Evolutionary conservation across 2,888 invertebrate species (phyloP).

Genomic region (Phorcus lineatus): DNA sequence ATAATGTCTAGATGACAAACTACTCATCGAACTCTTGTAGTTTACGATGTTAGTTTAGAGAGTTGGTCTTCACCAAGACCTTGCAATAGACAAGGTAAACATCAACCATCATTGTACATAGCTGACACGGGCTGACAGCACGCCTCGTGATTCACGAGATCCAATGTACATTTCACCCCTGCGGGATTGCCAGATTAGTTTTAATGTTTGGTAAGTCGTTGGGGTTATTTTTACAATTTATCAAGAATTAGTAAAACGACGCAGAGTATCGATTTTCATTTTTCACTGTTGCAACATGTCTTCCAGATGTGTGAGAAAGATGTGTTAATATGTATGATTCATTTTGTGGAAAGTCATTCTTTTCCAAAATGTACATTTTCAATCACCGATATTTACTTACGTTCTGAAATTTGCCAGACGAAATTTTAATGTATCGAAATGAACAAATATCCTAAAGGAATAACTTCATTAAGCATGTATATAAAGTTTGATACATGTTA

Average conservation of each 20-base stretch:
- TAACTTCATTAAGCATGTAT: too few relatives aligned
- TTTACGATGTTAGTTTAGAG: not conserved
- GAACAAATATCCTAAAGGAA: too few relatives aligned
- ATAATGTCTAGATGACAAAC: not conserved
- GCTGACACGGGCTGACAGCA: not conserved
- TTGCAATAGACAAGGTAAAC: conserved; percentile 6
- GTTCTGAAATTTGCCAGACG: too few relatives aligned
- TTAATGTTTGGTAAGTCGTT: conserved; percentile 13
- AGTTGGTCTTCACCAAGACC: not conserved
- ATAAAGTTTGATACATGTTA: too few relatives aligned
- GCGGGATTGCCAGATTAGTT: conserved; percentile 3
- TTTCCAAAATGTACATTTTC: too few relatives aligned
- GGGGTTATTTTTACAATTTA: conserved; percentile 12
- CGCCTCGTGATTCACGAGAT: not conserved
- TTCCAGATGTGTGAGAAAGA: too few relatives aligned
- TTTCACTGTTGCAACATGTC: not conserved
- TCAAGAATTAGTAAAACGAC: not conserved
- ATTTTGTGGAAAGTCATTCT: too few relatives aligned
- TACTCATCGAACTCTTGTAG: not conserved
- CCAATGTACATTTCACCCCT: not conserved
- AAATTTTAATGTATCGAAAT: too few relatives aligned
- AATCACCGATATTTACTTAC: too few relatives aligned
- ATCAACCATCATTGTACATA: not conserved
- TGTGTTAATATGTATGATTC: too few relatives aligned
- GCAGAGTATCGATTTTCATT: not conserved